A percentile compares a stretch with the other conserved stretches of the same genome.
phyloP scores from a whole-genome alignment of 2,888 invertebrate genomes.

The Thyatira batis region DNA sequence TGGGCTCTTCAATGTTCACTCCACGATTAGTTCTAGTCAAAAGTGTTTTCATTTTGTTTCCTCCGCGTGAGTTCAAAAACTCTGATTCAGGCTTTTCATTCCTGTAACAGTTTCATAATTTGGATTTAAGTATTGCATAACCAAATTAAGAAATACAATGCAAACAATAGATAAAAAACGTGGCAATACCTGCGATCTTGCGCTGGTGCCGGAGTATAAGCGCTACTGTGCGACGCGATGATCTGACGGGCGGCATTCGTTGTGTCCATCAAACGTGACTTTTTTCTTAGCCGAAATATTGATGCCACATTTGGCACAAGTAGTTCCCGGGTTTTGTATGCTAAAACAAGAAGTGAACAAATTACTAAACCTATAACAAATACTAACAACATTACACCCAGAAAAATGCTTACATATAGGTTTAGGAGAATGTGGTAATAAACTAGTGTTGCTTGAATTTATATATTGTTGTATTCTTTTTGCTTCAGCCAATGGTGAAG shows the following conservation, averaged over 20 bases:
- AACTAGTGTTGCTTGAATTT: conserved; percentile 15
- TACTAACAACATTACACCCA: not conserved
- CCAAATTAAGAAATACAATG: not conserved
- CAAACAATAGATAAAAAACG: conserved; percentile 8
- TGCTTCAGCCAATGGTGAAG: conserved; percentile 90
- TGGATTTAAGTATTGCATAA: not conserved
- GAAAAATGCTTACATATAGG: not conserved
- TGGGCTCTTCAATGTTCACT: conserved; percentile 25
- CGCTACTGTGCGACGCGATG: conserved; percentile 79
- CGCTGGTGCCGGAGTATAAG: conserved; percentile 34
- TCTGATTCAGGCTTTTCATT: conserved; percentile 25
- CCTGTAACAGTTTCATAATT: conserved; percentile 36
- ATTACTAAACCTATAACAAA: not conserved
- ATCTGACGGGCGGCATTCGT: conserved; percentile 84
- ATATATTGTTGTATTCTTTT: conserved; percentile 85
- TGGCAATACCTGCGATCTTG: conserved; percentile 26
- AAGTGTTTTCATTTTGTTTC: conserved; percentile 41
- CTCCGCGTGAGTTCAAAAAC: not conserved
- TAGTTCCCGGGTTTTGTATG: conserved; percentile 74
- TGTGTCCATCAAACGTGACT: conserved; percentile 82
- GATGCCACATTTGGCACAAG: conserved; percentile 84
- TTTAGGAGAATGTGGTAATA: not conserved
- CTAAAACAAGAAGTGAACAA: conserved; percentile 31
- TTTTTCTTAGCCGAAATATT: conserved; percentile 82
- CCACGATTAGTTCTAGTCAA: conserved; percentile 46